Evolutionary conservation across 2,888 invertebrate genomes (phyloP), one percentile per base, ranked within the genome.

Genomic region (Eupithecia exiguata): DNA sequence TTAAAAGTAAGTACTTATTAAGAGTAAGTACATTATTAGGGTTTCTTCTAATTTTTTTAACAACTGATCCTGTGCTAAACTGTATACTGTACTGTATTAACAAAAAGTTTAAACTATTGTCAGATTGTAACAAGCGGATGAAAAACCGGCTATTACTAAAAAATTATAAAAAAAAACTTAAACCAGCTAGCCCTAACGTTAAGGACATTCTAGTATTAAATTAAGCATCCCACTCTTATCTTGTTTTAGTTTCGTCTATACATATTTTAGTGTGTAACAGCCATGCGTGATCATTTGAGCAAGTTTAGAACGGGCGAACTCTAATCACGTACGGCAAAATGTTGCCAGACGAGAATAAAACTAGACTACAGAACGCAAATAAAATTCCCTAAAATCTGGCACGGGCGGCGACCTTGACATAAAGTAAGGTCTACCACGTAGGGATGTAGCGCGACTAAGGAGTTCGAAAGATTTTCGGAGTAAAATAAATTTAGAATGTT

Each of bases 401-500:
- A 69, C 43, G 58, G 36, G 14, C n/a, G 16, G 58, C 36, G 63
- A 70, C 74, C 74, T 74, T 70, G 74, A 68, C 70, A 53, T 74
- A 63, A 70, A 63, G 36, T 69, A 68, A 63, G 63, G 67, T 62
- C 67, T 61, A 68, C 43, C 12, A 49, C 69, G 43, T 71, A 38
- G 65, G 36, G 70, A 38, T 25, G 65, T 66, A 14, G 46, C n/a
- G 6, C n/a, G 7, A 0, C 9, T 63, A n/a, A 35, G 25, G 62
- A 46, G 25, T 70, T 43, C 30, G 21, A 69, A 69, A 61, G 9
- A 25, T 61, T 36, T 21, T 40, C n/a, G 18, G 10, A 62, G 5
- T 58, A 1, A 58, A 58, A 53, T 1, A 14, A 58, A 58, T 49
- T 49, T 49, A 6, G n/a, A 53, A n/a, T 1, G n/a, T 9, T 53